Base-by-base conservation (phyloP, 64 coral and sea anemone species). In the Catalaphyllia jardinei region DNA sequence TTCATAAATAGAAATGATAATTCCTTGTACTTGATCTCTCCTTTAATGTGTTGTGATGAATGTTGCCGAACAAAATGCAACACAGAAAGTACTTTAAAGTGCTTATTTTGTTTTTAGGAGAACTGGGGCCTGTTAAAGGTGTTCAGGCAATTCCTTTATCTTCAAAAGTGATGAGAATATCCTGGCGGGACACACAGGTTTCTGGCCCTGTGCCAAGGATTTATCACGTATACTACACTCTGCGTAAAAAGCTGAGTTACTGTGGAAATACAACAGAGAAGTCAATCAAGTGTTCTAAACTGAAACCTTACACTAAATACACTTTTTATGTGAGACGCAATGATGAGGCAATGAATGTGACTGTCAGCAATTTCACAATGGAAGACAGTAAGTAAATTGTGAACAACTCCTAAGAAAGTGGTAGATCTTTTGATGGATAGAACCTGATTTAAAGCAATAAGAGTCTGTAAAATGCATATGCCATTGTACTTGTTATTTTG, bases 251-350 rank as follows among this genome's bases (percentile, higher is more conserved):
- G 46, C 39, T 87, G 16, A 81, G 24, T 31, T 92, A 92, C 33
- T 92, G 90, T 60, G 90, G 90, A 76, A 92, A 92, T 77, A 92
- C 90, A 29, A 92, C 90, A 9, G 57, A 75, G 16, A 77, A 72
- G 51, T n/a, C n/a, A 17, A 86, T 87, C 38, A 87, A 79, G 14
- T 92, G 90, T 13, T 29, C 59, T 72, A 18, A 39, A 5, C 52
- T 92, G 38, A 77, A 92, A 42, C 90, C 90, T 17, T 79, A 79
- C 25, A 92, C 73, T 2, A 30, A 74, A 1, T 92, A 92, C 39
- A 52, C 38, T 4, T 75, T 92, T 29, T 71, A 67, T 67, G 90
- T 92, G 29, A 71, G 74, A 24, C 67, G 90, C 27, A 75, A 87
- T 76, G 75, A 71, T 24, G 90, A 92, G 28, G 31, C 14, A 52